A percentile compares a stretch with the other conserved stretches of the same genome.
Evolutionary conservation across 2,797 vertebrate genomes (phyloP).

Genomic region (Pangasius sanitwongsei): DNA sequence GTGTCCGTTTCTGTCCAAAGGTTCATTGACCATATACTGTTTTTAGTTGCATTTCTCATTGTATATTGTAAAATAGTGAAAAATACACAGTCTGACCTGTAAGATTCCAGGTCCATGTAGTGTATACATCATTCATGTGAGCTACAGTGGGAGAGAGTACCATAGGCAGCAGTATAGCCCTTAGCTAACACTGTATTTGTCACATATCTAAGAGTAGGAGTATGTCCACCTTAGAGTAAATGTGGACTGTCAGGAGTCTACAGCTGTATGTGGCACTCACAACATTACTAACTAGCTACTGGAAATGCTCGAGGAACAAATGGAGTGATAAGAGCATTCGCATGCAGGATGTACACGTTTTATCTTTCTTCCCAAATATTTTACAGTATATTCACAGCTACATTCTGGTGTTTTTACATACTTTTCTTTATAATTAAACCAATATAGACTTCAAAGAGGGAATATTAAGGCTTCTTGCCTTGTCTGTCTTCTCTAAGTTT

Average conservation of each 20-base stretch:
- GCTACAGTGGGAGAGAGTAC: constrained; percentile 48
- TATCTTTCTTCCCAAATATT: constrained; percentile 63
- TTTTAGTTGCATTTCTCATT: constrained; percentile 60
- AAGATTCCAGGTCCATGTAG: constrained; percentile 25
- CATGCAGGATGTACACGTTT: constrained; percentile 82
- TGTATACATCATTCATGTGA: constrained; percentile 34
- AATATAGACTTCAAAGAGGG: constrained; percentile 14
- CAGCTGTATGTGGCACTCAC: constrained; percentile 38
- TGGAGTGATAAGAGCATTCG: constrained; percentile 82
- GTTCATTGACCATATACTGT: constrained; percentile 54
- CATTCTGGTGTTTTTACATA: constrained; percentile 63
- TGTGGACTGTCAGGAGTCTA: constrained; percentile 36
- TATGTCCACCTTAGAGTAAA: constrained; percentile 18
- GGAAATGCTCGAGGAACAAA: constrained; percentile 63
- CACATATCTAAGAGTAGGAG: constrained; percentile 39
- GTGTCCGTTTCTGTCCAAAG: constrained; percentile 44
- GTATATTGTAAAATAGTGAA: constrained; percentile 47
- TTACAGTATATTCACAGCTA: constrained; percentile 79
- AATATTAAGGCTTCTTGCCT: background rate
- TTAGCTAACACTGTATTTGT: constrained; percentile 53
- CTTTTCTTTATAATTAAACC: background rate
- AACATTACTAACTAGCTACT: constrained; percentile 47
- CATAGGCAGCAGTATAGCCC: constrained; percentile 34
- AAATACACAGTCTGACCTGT: constrained; percentile 38
- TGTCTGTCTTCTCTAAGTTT: background rate